phyloP scores from a whole-genome alignment of 2,888 invertebrate species.

The Microctonus brassicae region DNA sequence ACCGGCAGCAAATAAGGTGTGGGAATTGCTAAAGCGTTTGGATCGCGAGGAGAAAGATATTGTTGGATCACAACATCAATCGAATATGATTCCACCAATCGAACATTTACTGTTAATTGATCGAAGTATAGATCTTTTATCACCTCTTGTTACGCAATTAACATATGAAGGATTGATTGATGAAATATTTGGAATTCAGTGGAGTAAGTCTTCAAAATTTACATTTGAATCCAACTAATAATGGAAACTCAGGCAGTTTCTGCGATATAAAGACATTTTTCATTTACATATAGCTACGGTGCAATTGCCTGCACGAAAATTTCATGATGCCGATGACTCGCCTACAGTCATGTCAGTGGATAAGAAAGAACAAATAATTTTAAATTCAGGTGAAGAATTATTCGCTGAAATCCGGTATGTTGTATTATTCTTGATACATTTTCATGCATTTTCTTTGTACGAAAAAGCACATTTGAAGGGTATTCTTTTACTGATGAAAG shows the following conservation, averaged over 20 bases:
- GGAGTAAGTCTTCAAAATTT: slow-evolving; percentile 74
- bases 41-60: slow-evolving; percentile 74
- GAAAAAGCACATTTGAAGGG: background rate
- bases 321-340: slow-evolving; percentile 78
- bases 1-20: slow-evolving; percentile 87
- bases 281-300: slow-evolving; percentile 74
- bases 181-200: slow-evolving; percentile 90
- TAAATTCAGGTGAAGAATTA: slow-evolving; percentile 91
- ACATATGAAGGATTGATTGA: slow-evolving; percentile 98
- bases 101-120: slow-evolving; percentile 93
- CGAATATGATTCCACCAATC: slow-evolving; percentile 72
- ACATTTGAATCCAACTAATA: too few species aligned
- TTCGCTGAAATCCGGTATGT: slow-evolving; percentile 82
- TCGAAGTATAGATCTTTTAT: slow-evolving; percentile 90
- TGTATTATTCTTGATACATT: background rate
- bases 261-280: too few species aligned
- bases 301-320: slow-evolving; percentile 88
- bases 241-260: too few species aligned
- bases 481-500: slow-evolving; percentile 65
- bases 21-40: slow-evolving; percentile 86
- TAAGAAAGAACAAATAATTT: slow-evolving; percentile 81
- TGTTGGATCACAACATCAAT: slow-evolving; percentile 59
- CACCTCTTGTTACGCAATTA: slow-evolving; percentile 92
- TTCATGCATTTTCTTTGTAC: too few species aligned
- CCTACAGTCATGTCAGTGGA: slow-evolving; percentile 74